Base-by-base conservation (phyloP, 2,888 invertebrate genomes). In the Tenthredo amoena region DNA sequence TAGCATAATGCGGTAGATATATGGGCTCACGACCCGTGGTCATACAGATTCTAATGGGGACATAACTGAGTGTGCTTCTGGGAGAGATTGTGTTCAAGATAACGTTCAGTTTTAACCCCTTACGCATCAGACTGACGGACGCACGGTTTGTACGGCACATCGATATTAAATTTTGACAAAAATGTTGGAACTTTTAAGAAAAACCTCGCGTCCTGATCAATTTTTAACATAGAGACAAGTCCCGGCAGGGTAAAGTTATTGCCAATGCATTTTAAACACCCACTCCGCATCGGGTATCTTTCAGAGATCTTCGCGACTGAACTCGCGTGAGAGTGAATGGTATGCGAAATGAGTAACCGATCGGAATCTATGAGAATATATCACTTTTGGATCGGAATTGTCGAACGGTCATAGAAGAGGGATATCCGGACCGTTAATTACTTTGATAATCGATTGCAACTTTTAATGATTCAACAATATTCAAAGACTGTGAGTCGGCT, bases 211-310 rank as follows among this genome's bases (percentile, higher is more conserved):
- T 18, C 47, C 68, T 1, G 81, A 81, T 77, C 18, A 55, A 58
- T 84, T 76, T 47, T 68, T n/a, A 79, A 18, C 85, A 68, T 81
- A 79, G 77, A 85, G 18, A 18, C 65, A 65, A 85, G 71, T 37
- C 21, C 47, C 50, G 31, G 31, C n/a, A 31, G n/a, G 87, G 87
- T 84, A 87, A 91, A 90, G 90, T 92, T 92, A 92, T 92, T 92
- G 92, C 92, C 92, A 92, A 92, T 92, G 92, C 91, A 92, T 92
- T 92, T 92, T 92, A 92, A 92, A 91, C 90, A 92, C 92, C 31
- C 76, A 76, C 76, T 26, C 21, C 18, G 47, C 4, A 47, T 26
- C 47, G 47, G 10, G 47, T 4, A 76, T 72, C 18, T 72, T 7
- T 12, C 12, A 21, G 9, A 21, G 9, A 65, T 31, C 9, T 6